Evolutionary conservation across 2,113 vertebrate species (phyloP).

Genomic region (Bostrychus sinensis): DNA sequence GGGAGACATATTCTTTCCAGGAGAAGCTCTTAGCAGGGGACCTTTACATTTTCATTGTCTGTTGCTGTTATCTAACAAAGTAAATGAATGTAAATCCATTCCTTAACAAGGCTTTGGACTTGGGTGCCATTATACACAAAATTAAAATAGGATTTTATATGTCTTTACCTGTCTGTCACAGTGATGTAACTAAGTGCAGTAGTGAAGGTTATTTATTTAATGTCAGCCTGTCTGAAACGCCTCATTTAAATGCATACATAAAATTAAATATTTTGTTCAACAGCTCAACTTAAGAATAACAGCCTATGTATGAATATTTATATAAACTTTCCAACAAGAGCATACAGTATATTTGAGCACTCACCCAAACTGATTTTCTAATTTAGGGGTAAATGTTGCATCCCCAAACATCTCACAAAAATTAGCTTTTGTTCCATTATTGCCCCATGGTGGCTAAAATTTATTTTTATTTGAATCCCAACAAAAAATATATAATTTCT

Average conservation of each 20-base stretch:
- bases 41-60: slow-evolving; percentile 16
- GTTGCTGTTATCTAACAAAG: not conserved
- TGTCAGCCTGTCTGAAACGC: not conserved
- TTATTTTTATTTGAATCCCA: no score
- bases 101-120: slow-evolving; percentile 7
- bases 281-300: slow-evolving; percentile 4
- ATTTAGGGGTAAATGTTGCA: no score
- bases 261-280: not conserved
- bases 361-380: no score
- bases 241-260: not conserved
- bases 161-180: slow-evolving; percentile 12
- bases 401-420: no score
- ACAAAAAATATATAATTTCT: no score
- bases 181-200: not conserved
- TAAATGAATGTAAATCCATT: slow-evolving; percentile 22
- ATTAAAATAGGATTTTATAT: slow-evolving; percentile 23
- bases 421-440: no score
- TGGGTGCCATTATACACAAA: not conserved
- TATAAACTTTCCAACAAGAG: no score
- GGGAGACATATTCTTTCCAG: not conserved
- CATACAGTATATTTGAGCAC: no score
- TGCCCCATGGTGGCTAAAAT: no score
- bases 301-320: no score
- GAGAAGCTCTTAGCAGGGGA: slow-evolving; percentile 6
- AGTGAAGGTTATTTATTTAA: slow-evolving; percentile 8